phyloP scores from a whole-genome alignment of 2,888 invertebrate genomes.

The Archaeoteleia sp. region DNA sequence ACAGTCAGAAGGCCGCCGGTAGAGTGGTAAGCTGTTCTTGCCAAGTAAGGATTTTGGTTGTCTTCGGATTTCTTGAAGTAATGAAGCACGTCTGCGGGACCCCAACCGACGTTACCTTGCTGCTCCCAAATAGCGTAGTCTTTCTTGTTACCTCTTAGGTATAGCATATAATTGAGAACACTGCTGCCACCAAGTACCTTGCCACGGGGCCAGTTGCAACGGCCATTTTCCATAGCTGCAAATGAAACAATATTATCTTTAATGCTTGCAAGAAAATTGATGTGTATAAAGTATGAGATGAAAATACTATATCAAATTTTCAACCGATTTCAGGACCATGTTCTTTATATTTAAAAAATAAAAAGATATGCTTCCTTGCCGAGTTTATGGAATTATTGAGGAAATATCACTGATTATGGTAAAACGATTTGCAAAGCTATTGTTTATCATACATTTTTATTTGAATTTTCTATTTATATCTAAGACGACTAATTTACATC shows the following conservation, averaged over 20 bases:
- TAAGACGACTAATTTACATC: too few relatives aligned
- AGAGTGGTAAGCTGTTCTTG: conserved; percentile 86
- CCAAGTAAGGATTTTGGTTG: conserved; percentile 89
- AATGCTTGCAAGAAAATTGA: too few relatives aligned
- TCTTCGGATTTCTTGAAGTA: conserved; percentile 95
- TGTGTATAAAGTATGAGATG: too few relatives aligned
- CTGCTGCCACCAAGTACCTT: conserved; percentile 94
- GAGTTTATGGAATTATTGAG: too few relatives aligned
- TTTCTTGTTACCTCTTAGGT: conserved; percentile 89
- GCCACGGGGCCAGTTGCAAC: conserved; percentile 94
- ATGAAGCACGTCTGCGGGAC: conserved; percentile 84
- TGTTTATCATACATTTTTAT: too few relatives aligned
- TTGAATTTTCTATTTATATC: too few relatives aligned
- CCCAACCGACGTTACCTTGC: conserved; percentile 92
- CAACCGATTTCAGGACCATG: too few relatives aligned
- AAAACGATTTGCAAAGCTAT: too few relatives aligned
- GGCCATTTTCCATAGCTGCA: conserved; percentile 86
- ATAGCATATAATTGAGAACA: conserved; percentile 94
- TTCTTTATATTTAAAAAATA: too few relatives aligned
- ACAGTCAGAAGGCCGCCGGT: conserved; percentile 89
- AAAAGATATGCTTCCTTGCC: too few relatives aligned
- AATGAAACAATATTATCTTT: conserved; percentile 7
- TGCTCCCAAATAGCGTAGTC: conserved; percentile 95
- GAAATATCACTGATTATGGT: too few relatives aligned
- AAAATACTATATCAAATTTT: too few relatives aligned